Base-by-base conservation (phyloP, 2,888 invertebrate species). In the Plemyria rubiginata region DNA sequence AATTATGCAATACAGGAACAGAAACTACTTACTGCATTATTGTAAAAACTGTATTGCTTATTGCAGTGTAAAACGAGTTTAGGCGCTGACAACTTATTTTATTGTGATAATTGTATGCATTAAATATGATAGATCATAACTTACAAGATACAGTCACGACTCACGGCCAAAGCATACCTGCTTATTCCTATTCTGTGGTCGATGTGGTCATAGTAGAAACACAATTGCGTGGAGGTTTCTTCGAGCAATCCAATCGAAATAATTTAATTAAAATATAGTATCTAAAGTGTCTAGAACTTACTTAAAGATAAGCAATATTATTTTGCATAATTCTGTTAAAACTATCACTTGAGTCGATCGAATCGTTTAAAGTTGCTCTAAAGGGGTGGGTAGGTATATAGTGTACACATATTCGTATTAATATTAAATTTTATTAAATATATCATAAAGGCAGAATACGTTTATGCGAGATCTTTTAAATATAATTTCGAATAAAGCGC, bases 391-490 rank as follows among this genome's bases (percentile, higher is more conserved):
- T 22, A 3, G 22, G 22, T 22, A 22, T 22, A 3, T 22, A 22
- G 22, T 22, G 1, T 22, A 22, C 22, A 22, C 22, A 3, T 22
- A 3, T 22, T 22, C 3, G 6, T 32, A 32, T 32, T 32, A 5
- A 32, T 32, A 4, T 7, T 8, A 7, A 4, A n/a, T n/a, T n/a
- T n/a, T n/a, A n/a, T 32, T 32, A 32, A 32, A 32, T 32, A 22
- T 22, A 11, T 38, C 36, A 9, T 38, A 38, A 3, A 38, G 11
- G 8, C 3, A 11, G 8, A 0, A 0, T 38, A 38, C 8, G 32
- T 32, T 32, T 38, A 38, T 45, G 16, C 45, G 45, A 45, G 16
- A 45, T 45, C 45, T 7, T 45, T 43, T 16, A 43, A 15, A 16
- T 45, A 16, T 16, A 16, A 16, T 16, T 45, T 5, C 16, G 45